Base-by-base conservation (phyloP, 1,140 invertebrate genomes). In the Trichogramma pretiosum region DNA sequence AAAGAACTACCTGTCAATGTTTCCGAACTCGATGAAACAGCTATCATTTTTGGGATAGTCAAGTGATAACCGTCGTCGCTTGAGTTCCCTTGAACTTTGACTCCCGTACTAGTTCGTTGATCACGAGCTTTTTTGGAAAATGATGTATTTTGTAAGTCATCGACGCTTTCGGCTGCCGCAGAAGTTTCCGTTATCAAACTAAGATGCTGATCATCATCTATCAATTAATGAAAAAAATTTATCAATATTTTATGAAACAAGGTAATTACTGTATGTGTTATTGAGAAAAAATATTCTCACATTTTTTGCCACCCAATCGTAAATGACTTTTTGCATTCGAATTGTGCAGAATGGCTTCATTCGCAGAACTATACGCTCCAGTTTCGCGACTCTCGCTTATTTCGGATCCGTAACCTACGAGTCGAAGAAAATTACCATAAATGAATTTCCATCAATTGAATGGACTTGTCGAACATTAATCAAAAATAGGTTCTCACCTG, bases 1-100 rank as follows among this genome's bases (percentile, higher is more conserved):
- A n/a, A n/a, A n/a, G n/a, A n/a, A n/a, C n/a, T 74, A 82, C 81
- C 84, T 70, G 81, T 86, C 3, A 85, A 65, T 23, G 83, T 87
- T 59, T 85, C 83, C 37, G 81, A 79, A 62, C 83, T 86, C 0
- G 81, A 82, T 0, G 83, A 86, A 1, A 76, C 78, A 0, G 80
- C 74, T 55, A 85, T 81, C 33, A 77, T 56, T 61, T 80, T 82
- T 2, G 82, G 81, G 50, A 84, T 82, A 5, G 77, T 75, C 32
- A 83, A 63, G 63, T 79, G 75, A 48, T 72, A 74, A 37, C 66
- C 72, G 40, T 79, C 75, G 49, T 77, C 72, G 40, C 77, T 74
- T 19, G 59, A 52, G 19, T 44, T 48, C 17, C 19, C 21, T n/a
- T n/a, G n/a, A n/a, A n/a, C n/a, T n/a, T n/a, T n/a, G n/a, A n/a